phyloP scores from a whole-genome alignment of 2,113 vertebrate species.

The Saguinus imperator region DNA sequence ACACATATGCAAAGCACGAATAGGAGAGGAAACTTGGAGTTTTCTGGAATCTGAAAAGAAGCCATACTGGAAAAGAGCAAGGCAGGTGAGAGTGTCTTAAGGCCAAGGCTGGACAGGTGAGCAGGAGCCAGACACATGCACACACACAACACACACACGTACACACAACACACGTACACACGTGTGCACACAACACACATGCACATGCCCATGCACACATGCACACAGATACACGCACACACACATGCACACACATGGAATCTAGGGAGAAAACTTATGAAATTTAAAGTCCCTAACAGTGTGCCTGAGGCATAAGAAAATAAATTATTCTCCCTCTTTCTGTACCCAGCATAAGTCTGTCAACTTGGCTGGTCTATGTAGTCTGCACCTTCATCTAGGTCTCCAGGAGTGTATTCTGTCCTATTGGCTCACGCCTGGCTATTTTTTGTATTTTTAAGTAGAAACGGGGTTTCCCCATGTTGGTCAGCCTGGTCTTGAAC shows the following conservation, averaged over 20 bases:
- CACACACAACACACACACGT: no score
- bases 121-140: no score
- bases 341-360: not conserved
- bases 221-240: no score
- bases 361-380: not conserved
- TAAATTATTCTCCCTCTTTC: not conserved
- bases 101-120: not conserved
- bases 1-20: not conserved
- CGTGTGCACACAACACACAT: no score
- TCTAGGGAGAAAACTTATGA: not conserved
- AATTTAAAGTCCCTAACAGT: not conserved
- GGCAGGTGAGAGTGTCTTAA: not conserved
- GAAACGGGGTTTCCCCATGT: no score
- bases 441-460: no score
- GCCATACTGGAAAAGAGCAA: not conserved
- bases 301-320: not conserved
- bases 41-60: slow-evolving; percentile 27
- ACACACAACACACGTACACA: not conserved
- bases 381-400: not conserved
- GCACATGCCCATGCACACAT: no score
- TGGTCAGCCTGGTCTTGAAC: no score
- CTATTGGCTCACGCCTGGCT: not conserved
- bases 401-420: not conserved
- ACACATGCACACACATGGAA: not conserved
- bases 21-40: not conserved